Percentiles rank a stretch among this genome's conserved stretches.
Evolutionary conservation across 2,797 vertebrate species (phyloP).

Genomic region (Sparus aurata): DNA sequence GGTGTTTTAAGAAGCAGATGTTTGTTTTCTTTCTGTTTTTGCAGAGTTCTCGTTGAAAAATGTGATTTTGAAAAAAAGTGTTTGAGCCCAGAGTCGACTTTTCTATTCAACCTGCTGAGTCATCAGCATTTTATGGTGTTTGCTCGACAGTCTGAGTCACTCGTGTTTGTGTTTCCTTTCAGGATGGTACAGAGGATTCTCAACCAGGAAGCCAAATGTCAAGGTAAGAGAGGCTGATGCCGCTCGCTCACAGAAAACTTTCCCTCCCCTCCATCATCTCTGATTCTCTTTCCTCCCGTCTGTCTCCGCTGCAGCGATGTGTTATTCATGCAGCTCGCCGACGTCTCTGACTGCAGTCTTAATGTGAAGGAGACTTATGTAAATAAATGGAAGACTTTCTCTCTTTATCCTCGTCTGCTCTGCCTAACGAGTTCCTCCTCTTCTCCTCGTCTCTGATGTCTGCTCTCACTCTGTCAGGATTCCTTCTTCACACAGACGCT

Average conservation of each 20-base stretch:
- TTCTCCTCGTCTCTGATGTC: neutral
- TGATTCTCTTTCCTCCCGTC: neutral
- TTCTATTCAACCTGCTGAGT: constrained; percentile 19
- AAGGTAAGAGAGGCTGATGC: constrained; percentile 74
- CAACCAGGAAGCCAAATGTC: constrained; percentile 82
- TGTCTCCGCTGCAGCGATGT: neutral
- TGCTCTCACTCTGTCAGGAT: neutral
- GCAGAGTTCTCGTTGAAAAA: neutral
- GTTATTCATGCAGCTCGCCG: neutral
- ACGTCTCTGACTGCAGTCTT: neutral
- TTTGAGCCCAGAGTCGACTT: neutral
- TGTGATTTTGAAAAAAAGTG: neutral
- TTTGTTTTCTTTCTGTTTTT: neutral
- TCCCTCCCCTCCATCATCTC: neutral
- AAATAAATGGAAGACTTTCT: neutral
- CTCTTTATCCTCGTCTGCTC: neutral
- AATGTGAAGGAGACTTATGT: constrained; percentile 9
- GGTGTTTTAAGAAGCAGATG: neutral
- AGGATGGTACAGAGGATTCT: constrained; percentile 88
- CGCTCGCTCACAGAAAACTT: neutral
- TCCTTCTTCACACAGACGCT: rapidly evolving
- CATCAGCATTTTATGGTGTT: neutral
- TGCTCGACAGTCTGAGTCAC: constrained; percentile 23
- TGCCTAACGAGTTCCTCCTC: neutral
- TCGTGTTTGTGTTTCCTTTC: constrained; percentile 50